A percentile compares a stretch with the other conserved stretches of the same genome.
Evolutionary conservation across 2,888 invertebrate genomes (phyloP).

Genomic region (Hirtodrosophila cameraria): DNA sequence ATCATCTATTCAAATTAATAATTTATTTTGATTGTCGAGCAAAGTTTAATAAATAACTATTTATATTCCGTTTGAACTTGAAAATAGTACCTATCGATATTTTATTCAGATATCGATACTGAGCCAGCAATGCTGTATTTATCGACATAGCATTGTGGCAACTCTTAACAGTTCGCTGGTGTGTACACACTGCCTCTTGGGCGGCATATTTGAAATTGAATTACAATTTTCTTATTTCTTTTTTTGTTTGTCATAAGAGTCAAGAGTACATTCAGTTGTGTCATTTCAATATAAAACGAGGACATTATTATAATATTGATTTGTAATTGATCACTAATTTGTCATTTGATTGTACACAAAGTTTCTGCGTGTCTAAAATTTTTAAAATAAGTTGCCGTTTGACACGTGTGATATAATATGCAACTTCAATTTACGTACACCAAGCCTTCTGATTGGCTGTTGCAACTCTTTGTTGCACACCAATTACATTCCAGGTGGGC

Average conservation of each 20-base stretch:
- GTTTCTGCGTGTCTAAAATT: too few species aligned
- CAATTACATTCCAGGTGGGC: conserved; percentile 59
- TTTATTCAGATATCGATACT: conserved; percentile 1
- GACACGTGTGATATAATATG: too few species aligned
- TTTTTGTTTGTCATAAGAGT: background rate
- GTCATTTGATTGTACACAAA: too few species aligned
- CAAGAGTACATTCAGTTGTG: too few species aligned
- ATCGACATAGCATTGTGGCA: conserved; percentile 1
- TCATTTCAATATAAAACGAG: too few species aligned
- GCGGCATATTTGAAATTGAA: conserved; percentile 16
- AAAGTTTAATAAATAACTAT: background rate
- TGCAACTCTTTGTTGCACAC: conserved; percentile 5
- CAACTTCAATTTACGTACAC: background rate
- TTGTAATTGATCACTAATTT: too few species aligned
- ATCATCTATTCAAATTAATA: background rate
- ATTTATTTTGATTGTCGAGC: too few species aligned
- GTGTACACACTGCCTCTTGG: conserved; percentile 12
- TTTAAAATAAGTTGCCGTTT: too few species aligned
- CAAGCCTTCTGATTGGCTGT: conserved; percentile 32
- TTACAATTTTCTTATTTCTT: background rate
- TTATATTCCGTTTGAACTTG: background rate
- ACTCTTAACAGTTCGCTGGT: background rate
- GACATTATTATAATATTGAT: too few species aligned
- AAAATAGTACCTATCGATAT: background rate
- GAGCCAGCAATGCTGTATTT: background rate